phyloP scores from a whole-genome alignment of 2,113 vertebrate species.

The Carassius carassius region DNA sequence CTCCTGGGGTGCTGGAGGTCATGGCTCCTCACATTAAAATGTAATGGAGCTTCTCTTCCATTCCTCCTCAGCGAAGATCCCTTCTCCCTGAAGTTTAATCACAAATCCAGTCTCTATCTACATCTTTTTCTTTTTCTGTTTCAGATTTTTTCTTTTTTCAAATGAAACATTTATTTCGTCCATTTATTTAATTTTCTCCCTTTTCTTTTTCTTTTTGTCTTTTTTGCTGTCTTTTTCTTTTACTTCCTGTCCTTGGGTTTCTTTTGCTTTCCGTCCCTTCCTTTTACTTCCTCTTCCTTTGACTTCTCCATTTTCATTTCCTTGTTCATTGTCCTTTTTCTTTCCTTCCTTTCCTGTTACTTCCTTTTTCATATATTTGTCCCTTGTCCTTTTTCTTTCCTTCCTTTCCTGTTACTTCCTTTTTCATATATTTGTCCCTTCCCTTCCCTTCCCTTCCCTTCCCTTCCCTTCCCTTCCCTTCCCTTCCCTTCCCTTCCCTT shows the following conservation, averaged over 20 bases:
- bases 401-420: not conserved
- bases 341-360: not conserved
- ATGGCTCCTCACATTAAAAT: constrained; percentile 66
- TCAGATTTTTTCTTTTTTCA: constrained; percentile 21
- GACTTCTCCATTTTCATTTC: too few species aligned
- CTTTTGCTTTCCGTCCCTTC: too few species aligned
- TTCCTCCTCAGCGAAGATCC: constrained; percentile 44
- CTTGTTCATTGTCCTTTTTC: not conserved
- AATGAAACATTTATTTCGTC: not conserved
- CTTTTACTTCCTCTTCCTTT: not conserved
- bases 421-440: not conserved
- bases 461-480: too few species aligned
- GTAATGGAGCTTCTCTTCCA: constrained; percentile 62
- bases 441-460: too few species aligned
- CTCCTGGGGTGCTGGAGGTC: constrained; percentile 58
- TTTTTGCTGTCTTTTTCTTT: too few species aligned
- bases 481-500: not conserved
- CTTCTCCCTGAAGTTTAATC: constrained; percentile 62
- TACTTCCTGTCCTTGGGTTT: not conserved
- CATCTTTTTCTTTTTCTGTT: constrained; percentile 39
- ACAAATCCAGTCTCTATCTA: constrained; percentile 52
- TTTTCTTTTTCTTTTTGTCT: too few species aligned
- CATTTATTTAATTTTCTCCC: too few species aligned
- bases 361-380: not conserved
- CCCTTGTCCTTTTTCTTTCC: too few species aligned